phyloP scores from a whole-genome alignment of 1,140 invertebrate species.

The Acromyrmex heyeri region DNA sequence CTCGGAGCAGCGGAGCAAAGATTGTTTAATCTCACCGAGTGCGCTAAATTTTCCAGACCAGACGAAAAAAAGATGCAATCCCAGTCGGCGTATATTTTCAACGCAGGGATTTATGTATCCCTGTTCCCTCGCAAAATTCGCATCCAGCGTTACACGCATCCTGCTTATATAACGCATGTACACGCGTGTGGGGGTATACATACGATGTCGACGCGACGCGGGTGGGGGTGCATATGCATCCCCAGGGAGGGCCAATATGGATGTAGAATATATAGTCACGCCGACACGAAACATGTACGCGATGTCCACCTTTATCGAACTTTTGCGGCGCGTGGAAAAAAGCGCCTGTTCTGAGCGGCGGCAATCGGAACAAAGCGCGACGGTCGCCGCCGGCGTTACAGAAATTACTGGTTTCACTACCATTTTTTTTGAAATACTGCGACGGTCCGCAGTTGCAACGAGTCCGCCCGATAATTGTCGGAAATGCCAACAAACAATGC shows the following conservation, averaged over 20 bases:
- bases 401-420: background rate
- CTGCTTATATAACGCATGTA: slow-evolving; percentile 73
- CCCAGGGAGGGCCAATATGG: slow-evolving; percentile 50
- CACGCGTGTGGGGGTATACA: background rate
- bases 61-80: slow-evolving; percentile 28
- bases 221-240: slow-evolving; percentile 1
- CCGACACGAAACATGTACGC: slow-evolving; percentile 42
- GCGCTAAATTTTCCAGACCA: slow-evolving; percentile 25
- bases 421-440: background rate
- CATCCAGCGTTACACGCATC: slow-evolving; percentile 71
- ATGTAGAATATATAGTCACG: slow-evolving; percentile 38
- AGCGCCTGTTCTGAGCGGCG: background rate
- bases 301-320: slow-evolving; percentile 49
- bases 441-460: background rate
- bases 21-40: background rate
- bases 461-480: slow-evolving; percentile 22
- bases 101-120: slow-evolving; percentile 61
- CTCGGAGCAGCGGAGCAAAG: background rate
- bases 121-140: slow-evolving; percentile 64
- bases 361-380: slow-evolving; percentile 7
- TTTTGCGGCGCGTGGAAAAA: slow-evolving; percentile 28
- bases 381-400: slow-evolving; percentile 10
- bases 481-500: slow-evolving; percentile 12
- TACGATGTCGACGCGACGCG: background rate
- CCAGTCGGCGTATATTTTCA: slow-evolving; percentile 29